Base-by-base conservation (phyloP, 1,140 invertebrate species). In the Drosophila pruinosa region DNA sequence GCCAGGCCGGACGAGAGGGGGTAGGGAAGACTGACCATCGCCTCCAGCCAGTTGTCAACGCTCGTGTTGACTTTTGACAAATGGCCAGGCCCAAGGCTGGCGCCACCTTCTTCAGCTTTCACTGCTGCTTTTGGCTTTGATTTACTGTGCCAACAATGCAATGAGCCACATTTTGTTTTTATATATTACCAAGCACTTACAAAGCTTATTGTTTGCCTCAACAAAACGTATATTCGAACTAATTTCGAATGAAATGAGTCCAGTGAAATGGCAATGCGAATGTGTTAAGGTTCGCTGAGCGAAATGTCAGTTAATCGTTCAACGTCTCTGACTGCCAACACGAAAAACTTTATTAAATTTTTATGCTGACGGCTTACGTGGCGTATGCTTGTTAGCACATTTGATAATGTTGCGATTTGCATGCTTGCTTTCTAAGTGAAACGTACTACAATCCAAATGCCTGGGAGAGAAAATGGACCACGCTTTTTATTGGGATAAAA, bases 51-150 rank as follows among this genome's bases (percentile, higher is more conserved):
- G 69, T 85, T 85, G 81, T 85, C 80, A 85, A 77, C 80, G 80
- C 80, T 72, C 82, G 74, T 68, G 82, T 88, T 86, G 80, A 86
- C 81, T 78, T 78, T 86, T 86, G 82, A 86, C 81, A 88, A 86
- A 86, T 86, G 81, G 64, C 59, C 74, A 39, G 52, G 57, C 21
- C 26, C 28, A 53, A 38, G n/a, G 48, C 56, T 53, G 69, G 43
- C 65, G 52, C 50, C 56, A 58, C 41, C 57, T 62, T 43, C 43
- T 47, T 19, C 28, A 34, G 7, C 53, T 15, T 26, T 21, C 48
- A 5, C n/a, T 76, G 45, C 59, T 43, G 58, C 64, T 58, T 78
- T 65, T 76, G 31, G 39, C 36, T 72, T 76, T 76, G 81, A 88
- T 86, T 86, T 86, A 86, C 77, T 81, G 70, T 58, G 61, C 58